Evolutionary conservation across 1,140 invertebrate genomes (phyloP).

Genomic region (Dreissena polymorpha): DNA sequence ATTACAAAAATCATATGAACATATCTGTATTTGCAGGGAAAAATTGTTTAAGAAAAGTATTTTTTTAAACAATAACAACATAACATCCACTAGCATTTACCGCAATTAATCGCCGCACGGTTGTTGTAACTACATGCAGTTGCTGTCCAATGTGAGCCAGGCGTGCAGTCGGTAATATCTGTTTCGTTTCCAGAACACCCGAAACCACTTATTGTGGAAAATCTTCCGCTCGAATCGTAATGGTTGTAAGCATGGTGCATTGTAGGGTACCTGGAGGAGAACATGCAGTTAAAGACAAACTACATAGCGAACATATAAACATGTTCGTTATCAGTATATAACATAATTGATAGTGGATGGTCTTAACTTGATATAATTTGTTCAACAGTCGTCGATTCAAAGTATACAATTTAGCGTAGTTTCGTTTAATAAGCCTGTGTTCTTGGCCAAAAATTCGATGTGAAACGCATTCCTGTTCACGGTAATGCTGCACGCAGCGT

Average conservation of each 20-base stretch:
- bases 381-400: too few species aligned
- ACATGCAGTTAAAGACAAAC: not conserved
- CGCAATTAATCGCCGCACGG: not conserved
- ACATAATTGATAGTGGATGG: too few species aligned
- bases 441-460: too few species aligned
- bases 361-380: too few species aligned
- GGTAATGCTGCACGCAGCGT: too few species aligned
- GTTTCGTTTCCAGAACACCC: slow-evolving; percentile 15
- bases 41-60: not conserved
- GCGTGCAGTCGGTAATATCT: slow-evolving; percentile 16
- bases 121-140: not conserved
- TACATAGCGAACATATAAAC: too few species aligned
- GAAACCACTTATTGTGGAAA: not conserved
- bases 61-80: not conserved
- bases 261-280: not conserved
- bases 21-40: not conserved
- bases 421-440: too few species aligned
- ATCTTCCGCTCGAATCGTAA: not conserved
- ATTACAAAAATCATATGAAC: not conserved
- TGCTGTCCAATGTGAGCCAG: not conserved
- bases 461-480: too few species aligned
- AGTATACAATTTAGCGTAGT: too few species aligned
- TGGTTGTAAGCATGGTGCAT: not conserved
- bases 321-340: too few species aligned
- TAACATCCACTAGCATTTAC: not conserved